phyloP scores from a whole-genome alignment of 2,797 vertebrate species.

The Falco novaeseelandiae region DNA sequence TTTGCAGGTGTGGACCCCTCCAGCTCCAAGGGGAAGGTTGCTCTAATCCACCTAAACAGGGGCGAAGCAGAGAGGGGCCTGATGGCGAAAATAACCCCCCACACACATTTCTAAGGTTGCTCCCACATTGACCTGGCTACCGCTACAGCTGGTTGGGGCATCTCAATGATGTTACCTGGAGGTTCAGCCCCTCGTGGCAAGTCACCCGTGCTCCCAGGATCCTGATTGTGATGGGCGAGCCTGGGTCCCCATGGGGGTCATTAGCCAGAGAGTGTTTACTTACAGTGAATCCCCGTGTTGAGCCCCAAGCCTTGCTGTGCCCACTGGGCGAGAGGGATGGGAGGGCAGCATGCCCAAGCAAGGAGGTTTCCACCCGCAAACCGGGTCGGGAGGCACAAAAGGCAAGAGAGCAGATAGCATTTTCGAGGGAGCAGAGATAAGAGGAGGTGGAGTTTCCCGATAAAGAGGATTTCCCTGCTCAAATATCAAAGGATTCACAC shows the following conservation, averaged over 20 bases:
- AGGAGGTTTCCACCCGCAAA: not conserved
- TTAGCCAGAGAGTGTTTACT: not conserved
- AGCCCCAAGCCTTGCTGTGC: not conserved
- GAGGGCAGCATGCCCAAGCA: accelerated
- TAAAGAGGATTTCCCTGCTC: conserved; percentile 76
- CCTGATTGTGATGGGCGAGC: not conserved
- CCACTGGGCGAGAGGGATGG: not conserved
- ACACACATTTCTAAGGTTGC: not conserved
- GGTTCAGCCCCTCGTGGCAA: not conserved
- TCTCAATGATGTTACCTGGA: not conserved
- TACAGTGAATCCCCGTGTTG: accelerated
- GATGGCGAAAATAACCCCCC: not conserved
- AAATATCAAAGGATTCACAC: conserved; percentile 72
- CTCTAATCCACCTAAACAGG: accelerated
- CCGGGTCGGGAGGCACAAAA: not conserved
- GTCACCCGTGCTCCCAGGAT: not conserved
- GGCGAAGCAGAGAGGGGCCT: too few relatives aligned
- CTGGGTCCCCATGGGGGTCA: not conserved
- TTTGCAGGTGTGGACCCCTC: not conserved
- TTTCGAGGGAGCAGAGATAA: conserved; percentile 46
- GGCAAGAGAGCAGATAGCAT: not conserved
- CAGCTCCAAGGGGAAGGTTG: not conserved
- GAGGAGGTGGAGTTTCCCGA: conserved; percentile 66
- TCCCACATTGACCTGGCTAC: not conserved
- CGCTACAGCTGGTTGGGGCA: not conserved